Evolutionary conservation across 2,113 vertebrate species (phyloP), one percentile per base, ranked within the genome.

Genomic region (Erinaceus europaeus): DNA sequence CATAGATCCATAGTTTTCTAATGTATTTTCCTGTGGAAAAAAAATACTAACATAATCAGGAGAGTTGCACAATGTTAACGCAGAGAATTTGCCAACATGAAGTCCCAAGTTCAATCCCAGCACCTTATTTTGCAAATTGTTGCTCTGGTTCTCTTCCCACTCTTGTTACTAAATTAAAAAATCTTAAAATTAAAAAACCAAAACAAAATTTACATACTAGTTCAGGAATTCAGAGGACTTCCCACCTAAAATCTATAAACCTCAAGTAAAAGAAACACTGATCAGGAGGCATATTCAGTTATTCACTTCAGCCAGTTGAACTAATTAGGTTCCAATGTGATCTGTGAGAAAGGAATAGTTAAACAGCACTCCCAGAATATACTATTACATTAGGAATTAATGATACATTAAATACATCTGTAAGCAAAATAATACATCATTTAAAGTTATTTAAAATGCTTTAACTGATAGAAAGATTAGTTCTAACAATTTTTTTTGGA

Each of bases 291-390:
- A 55, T 55, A 84, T 61, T 76, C 29, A 55, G 27, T 62, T 32
- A 68, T 73, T 52, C 38, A 77, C 52, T 71, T 88, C 57, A 87
- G 48, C 48, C 25, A 84, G n/a, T 80, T 83, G n/a, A n/a, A n/a
- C n/a, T 69, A 67, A 76, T 61, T 72, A 79, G 38, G 9, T 53
- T 90, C 61, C 42, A 80, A 9, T 50, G 77, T 67, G 20, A 69
- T 74, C n/a, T 83, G 23, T 42, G 14, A 88, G 40, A 65, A 80
- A 73, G 36, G 38, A 46, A 25, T 38, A 87, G 15, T 6, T n/a
- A 86, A 85, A 94, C 1, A 75, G 36, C 32, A 89, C 25, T 71
- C 91, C 25, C 64, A 85, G n/a, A 7, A 78, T n/a, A 74, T 44
- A 84, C 52, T 76, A 83, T 29, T 48, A 88, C n/a, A 27, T 52